These are phyloP conservation scores for Orius insidiosus DNA, from an alignment of 1,140 invertebrate genomes.

Conservation along the genomic window DNA sequence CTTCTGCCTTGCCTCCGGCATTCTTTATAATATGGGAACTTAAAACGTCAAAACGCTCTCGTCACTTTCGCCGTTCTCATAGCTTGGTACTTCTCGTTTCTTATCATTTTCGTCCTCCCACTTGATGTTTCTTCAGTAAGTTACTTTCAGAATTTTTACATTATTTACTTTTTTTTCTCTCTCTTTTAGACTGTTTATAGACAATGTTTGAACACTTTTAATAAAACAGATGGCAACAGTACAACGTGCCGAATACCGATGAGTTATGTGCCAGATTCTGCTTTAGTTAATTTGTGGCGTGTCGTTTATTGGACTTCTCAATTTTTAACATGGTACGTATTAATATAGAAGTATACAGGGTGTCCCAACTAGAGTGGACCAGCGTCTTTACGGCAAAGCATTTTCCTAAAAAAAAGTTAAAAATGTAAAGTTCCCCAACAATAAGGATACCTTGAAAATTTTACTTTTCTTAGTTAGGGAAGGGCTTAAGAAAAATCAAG, in stretches of 20 bases:
- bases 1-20: conserved; percentile 58
- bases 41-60: conserved; percentile 78
- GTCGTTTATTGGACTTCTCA: conserved; percentile 98
- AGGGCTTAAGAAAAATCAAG: too few species aligned
- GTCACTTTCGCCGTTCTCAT: conserved; percentile 86
- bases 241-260: conserved; percentile 56
- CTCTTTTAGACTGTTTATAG: conserved; percentile 68
- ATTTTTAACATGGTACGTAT: conserved; percentile 83
- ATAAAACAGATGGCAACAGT: conserved; percentile 18
- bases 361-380: too few species aligned
- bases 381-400: too few species aligned
- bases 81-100: conserved; percentile 96
- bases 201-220: conserved; percentile 41
- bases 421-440: too few species aligned
- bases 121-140: conserved; percentile 73
- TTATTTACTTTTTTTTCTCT: conserved; percentile 24
- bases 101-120: conserved; percentile 94
- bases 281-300: conserved; percentile 85
- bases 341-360: too few species aligned
- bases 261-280: conserved; percentile 65
- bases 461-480: too few species aligned
- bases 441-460: too few species aligned
- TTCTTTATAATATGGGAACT: conserved; percentile 89
- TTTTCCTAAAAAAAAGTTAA: too few species aligned
- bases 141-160: background rate